A percentile compares a stretch with the other conserved stretches of the same genome.
Conservation (phyloP, 2,888 invertebrate genomes). For the Plagodis dolabraria region DNA sequence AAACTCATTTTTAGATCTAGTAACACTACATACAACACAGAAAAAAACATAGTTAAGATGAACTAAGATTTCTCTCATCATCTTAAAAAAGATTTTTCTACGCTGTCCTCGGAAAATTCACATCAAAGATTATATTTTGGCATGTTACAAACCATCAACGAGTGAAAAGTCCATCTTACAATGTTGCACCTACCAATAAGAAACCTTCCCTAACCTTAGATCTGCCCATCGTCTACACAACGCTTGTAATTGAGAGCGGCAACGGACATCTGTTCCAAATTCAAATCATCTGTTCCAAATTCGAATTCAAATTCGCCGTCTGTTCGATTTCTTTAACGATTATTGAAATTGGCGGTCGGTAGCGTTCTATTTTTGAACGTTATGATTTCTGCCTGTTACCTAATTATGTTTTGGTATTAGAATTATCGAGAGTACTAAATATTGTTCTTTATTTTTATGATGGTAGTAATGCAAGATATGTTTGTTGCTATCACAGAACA, state of each 20-base stretch:
- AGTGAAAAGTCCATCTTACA: neutral
- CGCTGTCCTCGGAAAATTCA: neutral
- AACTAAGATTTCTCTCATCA: too few species aligned
- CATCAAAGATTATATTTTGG: slow-evolving; percentile 2
- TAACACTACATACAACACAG: too few species aligned
- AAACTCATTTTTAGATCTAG: too few species aligned
- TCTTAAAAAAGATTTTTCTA: too few species aligned
- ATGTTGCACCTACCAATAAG: slow-evolving; percentile 49
- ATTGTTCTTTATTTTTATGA: too few species aligned
- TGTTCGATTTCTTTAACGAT: slow-evolving; percentile 70
- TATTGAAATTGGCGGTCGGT: slow-evolving; percentile 75
- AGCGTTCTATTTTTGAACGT: slow-evolving; percentile 67
- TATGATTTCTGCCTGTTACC: slow-evolving; percentile 29
- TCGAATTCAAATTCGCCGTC: slow-evolving; percentile 54
- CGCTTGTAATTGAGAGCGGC: slow-evolving; percentile 64
- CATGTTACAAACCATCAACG: neutral
- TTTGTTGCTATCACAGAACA: too few species aligned
- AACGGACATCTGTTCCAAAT: slow-evolving; percentile 67
- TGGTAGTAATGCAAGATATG: too few species aligned
- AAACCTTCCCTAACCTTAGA: slow-evolving; percentile 25
- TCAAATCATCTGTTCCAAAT: slow-evolving; percentile 67
- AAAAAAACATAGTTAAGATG: too few species aligned
- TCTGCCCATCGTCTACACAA: slow-evolving; percentile 54
- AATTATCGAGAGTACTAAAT: neutral
- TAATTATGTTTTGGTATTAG: slow-evolving; percentile 22